Conservation (phyloP, 2,888 invertebrate genomes). For the Malachius bipustulatus region DNA sequence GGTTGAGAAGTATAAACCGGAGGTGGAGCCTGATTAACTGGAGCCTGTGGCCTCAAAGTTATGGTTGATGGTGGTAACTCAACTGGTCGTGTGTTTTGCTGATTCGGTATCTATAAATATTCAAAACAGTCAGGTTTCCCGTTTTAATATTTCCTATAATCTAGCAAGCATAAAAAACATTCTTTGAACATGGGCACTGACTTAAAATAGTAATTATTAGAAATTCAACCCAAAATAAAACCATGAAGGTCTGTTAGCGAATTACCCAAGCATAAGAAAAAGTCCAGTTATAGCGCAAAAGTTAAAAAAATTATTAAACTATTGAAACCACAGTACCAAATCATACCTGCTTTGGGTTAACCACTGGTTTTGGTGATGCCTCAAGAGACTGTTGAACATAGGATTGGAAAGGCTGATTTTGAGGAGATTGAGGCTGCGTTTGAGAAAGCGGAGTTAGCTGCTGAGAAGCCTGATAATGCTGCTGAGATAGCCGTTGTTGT, state of each 20-base stretch:
- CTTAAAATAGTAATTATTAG: no score
- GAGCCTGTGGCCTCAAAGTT: constrained; percentile 59
- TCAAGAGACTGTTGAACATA: constrained; percentile 11
- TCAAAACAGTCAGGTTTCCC: no score
- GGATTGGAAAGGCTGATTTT: neutral
- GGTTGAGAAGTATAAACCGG: constrained; percentile 71
- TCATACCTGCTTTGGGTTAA: constrained; percentile 14
- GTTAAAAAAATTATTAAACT: neutral
- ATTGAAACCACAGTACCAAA: neutral
- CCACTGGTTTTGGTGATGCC: constrained; percentile 20
- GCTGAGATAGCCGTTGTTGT: constrained; percentile 16
- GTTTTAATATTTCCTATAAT: no score
- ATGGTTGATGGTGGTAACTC: constrained; percentile 59
- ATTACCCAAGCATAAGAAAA: no score
- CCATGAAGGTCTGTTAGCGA: no score
- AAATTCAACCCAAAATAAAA: no score
- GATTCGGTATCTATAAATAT: constrained; percentile 21
- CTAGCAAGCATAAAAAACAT: no score
- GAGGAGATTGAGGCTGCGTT: neutral
- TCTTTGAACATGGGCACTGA: no score
- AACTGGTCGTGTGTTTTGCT: constrained; percentile 20
- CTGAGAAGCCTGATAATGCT: constrained; percentile 5
- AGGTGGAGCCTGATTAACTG: constrained; percentile 62
- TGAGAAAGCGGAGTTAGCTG: neutral
- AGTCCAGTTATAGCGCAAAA: no score